A percentile compares a stretch with the other conserved stretches of the same genome.
phyloP scores from a whole-genome alignment of 1,140 invertebrate genomes.

The Atta texana region DNA sequence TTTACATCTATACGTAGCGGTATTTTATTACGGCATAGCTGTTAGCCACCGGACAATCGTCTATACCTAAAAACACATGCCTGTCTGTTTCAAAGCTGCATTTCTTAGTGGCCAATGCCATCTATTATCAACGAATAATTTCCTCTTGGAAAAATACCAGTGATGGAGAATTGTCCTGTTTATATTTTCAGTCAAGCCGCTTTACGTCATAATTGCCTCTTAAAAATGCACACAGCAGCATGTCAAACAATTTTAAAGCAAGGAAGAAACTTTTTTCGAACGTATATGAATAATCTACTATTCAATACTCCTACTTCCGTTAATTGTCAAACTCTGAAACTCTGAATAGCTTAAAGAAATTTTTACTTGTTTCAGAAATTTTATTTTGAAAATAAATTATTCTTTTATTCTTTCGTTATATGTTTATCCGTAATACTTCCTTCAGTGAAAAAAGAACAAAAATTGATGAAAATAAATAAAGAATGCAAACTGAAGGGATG shows the following conservation, averaged over 20 bases:
- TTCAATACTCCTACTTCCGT: neutral
- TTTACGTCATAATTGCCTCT: slow-evolving; percentile 33
- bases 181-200: slow-evolving; percentile 19
- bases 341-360: neutral
- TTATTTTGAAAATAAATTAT: neutral
- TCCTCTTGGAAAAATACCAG: slow-evolving; percentile 47
- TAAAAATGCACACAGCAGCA: slow-evolving; percentile 45
- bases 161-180: slow-evolving; percentile 16
- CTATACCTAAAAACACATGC: slow-evolving; percentile 31
- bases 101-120: slow-evolving; percentile 49
- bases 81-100: slow-evolving; percentile 47
- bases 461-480: neutral
- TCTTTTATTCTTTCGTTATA: neutral
- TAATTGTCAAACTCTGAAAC: neutral
- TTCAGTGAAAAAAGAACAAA: neutral
- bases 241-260: slow-evolving; percentile 27
- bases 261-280: neutral
- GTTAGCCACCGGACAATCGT: slow-evolving; percentile 28
- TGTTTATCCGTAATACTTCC: neutral
- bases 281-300: neutral
- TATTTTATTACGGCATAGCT: slow-evolving; percentile 27
- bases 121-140: slow-evolving; percentile 56
- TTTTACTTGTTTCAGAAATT: neutral
- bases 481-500: neutral
- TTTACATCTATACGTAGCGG: slow-evolving; percentile 35